Base-by-base conservation (phyloP, 2,797 vertebrate species). In the Pantherophis vulpinus region DNA sequence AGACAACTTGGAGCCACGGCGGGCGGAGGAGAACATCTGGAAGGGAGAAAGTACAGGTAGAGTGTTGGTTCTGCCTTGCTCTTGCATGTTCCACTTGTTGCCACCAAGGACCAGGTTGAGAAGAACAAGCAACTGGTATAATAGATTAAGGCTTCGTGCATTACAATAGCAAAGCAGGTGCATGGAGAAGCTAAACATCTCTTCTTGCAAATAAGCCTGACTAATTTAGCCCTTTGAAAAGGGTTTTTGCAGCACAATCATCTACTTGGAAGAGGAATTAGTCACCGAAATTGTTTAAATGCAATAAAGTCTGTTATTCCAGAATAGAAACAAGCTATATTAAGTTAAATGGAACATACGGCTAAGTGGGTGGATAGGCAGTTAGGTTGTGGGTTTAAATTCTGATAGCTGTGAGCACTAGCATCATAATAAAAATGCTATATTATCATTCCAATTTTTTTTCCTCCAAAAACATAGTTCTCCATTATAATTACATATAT, bases 41-140 rank as follows among this genome's bases (percentile, higher is more conserved):
- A 5, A 83, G 86, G 90, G 55, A 60, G 32, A 92, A 94, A 74
- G n/a, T 92, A 83, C 93, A 96, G 95, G 93, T 96, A 88, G 86
- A 56, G 93, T 90, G 87, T 89, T 92, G 13, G 32, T 89, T 59
- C 9, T 93, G n/a, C 91, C 88, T 94, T 61, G n/a, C 13, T 87
- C 10, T 51, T 70, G 89, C 92, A 74, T 79, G 54, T 70, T 18
- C 54, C n/a, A 79, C 88, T 74, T 23, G 23, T 83, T 63, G 74
- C 93, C 18, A 55, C n/a, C 42, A 16, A 55, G 13, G 9, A 42
- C n/a, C 20, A 47, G 63, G 54, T 79, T 70, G 59, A 29, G 55
- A 79, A 93, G 56, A 90, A 60, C 94, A 87, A 55, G 11, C 32
- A 25, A 42, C 55, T 51, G 42, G 61, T 94, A 60, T 93, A 95